A percentile compares a stretch with the other conserved stretches of the same genome.
Evolutionary conservation across 2,888 invertebrate species (phyloP).

Genomic region (Craniophora ligustri): DNA sequence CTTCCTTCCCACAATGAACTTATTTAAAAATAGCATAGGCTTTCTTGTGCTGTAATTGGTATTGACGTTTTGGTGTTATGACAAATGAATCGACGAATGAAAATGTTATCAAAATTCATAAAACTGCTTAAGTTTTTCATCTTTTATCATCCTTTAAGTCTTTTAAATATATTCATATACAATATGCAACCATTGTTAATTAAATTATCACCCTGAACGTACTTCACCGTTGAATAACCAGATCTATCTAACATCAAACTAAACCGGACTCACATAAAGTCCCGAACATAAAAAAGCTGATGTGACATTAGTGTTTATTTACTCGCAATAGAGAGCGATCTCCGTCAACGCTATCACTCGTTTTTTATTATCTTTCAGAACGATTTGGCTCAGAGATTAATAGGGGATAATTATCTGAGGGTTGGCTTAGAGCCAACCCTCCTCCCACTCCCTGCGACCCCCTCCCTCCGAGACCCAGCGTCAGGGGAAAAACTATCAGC

Average conservation of each 20-base stretch:
- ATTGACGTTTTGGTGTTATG: no score
- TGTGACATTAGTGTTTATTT: slow-evolving; percentile 40
- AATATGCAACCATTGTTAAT: no score
- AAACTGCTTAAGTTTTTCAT: no score
- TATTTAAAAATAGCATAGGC: neutral
- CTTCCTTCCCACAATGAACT: neutral
- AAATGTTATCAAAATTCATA: no score
- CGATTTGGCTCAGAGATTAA: slow-evolving; percentile 76
- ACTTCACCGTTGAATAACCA: no score
- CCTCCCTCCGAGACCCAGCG: slow-evolving; percentile 5
- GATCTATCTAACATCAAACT: no score
- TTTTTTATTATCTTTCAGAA: slow-evolving; percentile 65
- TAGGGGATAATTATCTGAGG: slow-evolving; percentile 75
- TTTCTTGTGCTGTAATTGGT: neutral
- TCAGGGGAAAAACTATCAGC: slow-evolving; percentile 46
- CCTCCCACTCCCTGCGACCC: slow-evolving; percentile 9
- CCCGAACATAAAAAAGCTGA: neutral
- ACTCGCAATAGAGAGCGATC: slow-evolving; percentile 42
- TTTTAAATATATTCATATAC: no score
- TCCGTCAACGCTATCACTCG: slow-evolving; percentile 59
- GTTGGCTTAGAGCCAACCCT: slow-evolving; percentile 67
- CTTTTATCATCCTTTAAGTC: no score
- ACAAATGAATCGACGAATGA: no score
- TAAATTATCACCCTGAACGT: no score
- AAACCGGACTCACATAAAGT: slow-evolving; percentile 1